A percentile compares a stretch with the other conserved stretches of the same genome.
Evolutionary conservation across 2,888 invertebrate genomes (phyloP).

Genomic region (Uloborus plumipes): DNA sequence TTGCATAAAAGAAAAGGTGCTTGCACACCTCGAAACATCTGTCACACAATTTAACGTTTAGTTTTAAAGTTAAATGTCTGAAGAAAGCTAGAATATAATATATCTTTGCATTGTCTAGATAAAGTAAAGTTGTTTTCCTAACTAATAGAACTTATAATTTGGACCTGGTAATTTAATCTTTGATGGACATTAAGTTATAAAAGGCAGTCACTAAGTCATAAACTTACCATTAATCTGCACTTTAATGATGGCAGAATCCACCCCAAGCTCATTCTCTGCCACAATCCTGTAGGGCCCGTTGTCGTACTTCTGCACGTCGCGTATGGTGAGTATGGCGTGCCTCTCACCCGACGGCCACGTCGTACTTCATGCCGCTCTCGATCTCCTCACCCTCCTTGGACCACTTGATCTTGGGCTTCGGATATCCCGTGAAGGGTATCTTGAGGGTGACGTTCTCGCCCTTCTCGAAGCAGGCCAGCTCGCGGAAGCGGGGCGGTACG

Average conservation of each 20-base stretch:
- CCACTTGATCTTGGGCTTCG: slow-evolving; percentile 95
- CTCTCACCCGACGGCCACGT: slow-evolving; percentile 88
- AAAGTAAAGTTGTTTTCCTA: too few species aligned
- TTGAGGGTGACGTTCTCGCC: slow-evolving; percentile 96
- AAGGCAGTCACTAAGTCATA: not conserved
- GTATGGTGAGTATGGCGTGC: slow-evolving; percentile 94
- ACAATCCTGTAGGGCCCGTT: slow-evolving; percentile 95
- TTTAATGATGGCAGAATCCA: slow-evolving; percentile 93
- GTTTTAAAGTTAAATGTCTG: too few species aligned
- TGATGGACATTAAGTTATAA: too few species aligned
- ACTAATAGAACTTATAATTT: too few species aligned
- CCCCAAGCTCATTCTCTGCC: slow-evolving; percentile 96
- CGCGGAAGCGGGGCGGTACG: slow-evolving; percentile 97
- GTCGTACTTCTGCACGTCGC: slow-evolving; percentile 92
- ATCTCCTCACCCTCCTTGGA: slow-evolving; percentile 92
- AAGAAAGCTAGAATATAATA: too few species aligned
- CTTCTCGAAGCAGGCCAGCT: slow-evolving; percentile 97
- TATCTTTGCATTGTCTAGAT: too few species aligned
- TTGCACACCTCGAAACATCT: too few species aligned
- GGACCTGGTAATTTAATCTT: too few species aligned
- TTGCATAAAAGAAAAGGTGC: too few species aligned
- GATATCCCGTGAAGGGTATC: slow-evolving; percentile 98
- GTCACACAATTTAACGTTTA: too few species aligned
- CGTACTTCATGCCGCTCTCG: slow-evolving; percentile 90
- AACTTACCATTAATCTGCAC: slow-evolving; percentile 80